Evolutionary conservation across 2,797 vertebrate species (phyloP).

Genomic region (Protosalanx chinensis): DNA sequence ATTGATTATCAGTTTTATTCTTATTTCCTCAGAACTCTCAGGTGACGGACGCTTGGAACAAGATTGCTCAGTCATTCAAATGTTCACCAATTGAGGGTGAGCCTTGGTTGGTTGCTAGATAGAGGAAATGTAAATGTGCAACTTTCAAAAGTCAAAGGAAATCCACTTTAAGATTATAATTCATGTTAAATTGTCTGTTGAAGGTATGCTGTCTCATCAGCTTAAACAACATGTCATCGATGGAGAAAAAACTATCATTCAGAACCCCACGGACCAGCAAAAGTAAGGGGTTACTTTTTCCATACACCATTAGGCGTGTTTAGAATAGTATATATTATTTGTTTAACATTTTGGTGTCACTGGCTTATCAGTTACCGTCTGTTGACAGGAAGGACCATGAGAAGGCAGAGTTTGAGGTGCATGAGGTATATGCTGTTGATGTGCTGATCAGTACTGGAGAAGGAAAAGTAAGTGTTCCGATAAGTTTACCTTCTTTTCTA

Average conservation of each 20-base stretch:
- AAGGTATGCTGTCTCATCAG: slow-evolving; percentile 96
- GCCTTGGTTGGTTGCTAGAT: slow-evolving; percentile 23
- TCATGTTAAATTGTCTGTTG: not conserved
- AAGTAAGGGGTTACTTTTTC: slow-evolving; percentile 66
- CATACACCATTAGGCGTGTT: slow-evolving; percentile 8
- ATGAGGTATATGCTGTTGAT: slow-evolving; percentile 97
- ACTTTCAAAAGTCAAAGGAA: not conserved
- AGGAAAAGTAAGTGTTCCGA: slow-evolving; percentile 81
- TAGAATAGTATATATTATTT: no score
- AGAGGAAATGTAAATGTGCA: not conserved
- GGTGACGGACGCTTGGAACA: slow-evolving; percentile 97
- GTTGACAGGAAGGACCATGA: slow-evolving; percentile 91
- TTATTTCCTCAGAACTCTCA: slow-evolving; percentile 81
- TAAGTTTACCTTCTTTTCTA: not conserved
- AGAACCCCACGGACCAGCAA: slow-evolving; percentile 95
- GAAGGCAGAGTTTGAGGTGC: slow-evolving; percentile 95
- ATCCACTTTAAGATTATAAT: no score
- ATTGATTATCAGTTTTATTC: not conserved
- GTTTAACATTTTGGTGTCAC: not conserved
- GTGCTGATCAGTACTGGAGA: slow-evolving; percentile 95
- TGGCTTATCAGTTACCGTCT: not conserved
- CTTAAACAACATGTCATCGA: slow-evolving; percentile 95
- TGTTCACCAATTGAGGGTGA: slow-evolving; percentile 94
- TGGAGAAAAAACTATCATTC: slow-evolving; percentile 96
- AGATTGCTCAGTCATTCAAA: slow-evolving; percentile 94